Base-by-base conservation (phyloP, 2,888 invertebrate species). In the Galeopsomyia nigrocyanea region DNA sequence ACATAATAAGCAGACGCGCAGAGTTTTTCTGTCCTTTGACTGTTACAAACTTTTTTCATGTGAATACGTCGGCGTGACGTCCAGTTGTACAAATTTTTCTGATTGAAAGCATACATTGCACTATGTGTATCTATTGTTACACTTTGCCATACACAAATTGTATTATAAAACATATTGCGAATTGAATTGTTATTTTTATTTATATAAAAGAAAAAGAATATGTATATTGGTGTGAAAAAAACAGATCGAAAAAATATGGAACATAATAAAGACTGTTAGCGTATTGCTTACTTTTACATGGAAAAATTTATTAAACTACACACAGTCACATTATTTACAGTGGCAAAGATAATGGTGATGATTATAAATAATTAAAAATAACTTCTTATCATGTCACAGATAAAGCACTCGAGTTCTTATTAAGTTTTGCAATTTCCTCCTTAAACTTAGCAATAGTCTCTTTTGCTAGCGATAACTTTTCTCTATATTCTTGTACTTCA, bases 371-470 rank as follows among this genome's bases (percentile, higher is more conserved):
- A 50, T 19, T 14, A 61, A 10, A 71, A 56, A 56, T 7, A 10
- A 39, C 63, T 53, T 65, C 22, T n/a, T 17, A 68, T 68, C 19
- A 74, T 17, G 75, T 62, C 55, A 67, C 60, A 31, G 75, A 69
- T 53, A 68, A 31, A 3, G 58, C n/a, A 3, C 69, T 61, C 51
- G 64, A 63, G 67, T 56, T 70, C 66, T 86, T 86, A 0, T 84
- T 83, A 71, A 86, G 82, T 73, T 89, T 89, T 0, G 88, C 87
- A 71, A 95, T 91, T 87, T 95, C 95, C 17, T 91, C 91, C 82
- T 95, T 95, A 80, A 94, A 95, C 80, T 92, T 93, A 0, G 92
- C 88, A 70, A 96, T 95, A 0, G 95, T 95, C 84, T 96, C 95
- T 78, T 94, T 93, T 0, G 96, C 95, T 26, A 95, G 86, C 78